Percentiles rank a stretch among this genome's conserved stretches.
Conservation (phyloP, 2,113 vertebrate species). For the Oncorhynchus kisutch region DNA sequence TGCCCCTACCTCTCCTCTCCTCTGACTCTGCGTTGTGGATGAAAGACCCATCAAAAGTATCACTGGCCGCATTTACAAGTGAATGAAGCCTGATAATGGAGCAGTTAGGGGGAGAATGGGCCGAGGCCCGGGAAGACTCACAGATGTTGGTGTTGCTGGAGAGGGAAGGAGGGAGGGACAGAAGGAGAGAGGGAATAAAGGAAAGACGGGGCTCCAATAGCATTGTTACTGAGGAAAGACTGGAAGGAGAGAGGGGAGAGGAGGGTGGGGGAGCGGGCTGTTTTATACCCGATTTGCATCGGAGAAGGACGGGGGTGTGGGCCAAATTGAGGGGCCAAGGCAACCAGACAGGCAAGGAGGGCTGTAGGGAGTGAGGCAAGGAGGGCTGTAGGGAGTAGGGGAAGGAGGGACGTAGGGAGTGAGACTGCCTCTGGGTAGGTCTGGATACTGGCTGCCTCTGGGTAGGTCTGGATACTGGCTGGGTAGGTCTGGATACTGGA, state of each 20-base stretch:
- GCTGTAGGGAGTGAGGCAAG: neutral
- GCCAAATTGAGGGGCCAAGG: neutral
- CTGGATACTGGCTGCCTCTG: neutral
- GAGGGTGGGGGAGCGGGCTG: neutral
- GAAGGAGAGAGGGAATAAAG: constrained; percentile 57
- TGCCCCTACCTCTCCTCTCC: neutral
- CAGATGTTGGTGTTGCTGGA: constrained; percentile 84
- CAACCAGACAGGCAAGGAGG: neutral
- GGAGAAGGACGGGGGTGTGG: neutral
- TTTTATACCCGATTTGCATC: constrained; percentile 23
- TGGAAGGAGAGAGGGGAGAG: constrained; percentile 14
- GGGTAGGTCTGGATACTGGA: no score
- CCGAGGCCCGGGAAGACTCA: constrained; percentile 81
- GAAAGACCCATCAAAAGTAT: constrained; percentile 62
- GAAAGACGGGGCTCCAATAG: neutral
- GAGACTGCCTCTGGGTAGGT: no score
- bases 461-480: no score
- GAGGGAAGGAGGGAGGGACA: constrained; percentile 79
- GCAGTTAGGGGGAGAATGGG: constrained; percentile 85
- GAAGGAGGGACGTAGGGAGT: neutral
- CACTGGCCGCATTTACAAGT: constrained; percentile 77
- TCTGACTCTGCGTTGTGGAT: constrained; percentile 21
- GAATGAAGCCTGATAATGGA: constrained; percentile 84
- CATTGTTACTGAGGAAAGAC: neutral
- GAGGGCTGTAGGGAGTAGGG: neutral